phyloP scores from a whole-genome alignment of 2,888 invertebrate species.

The Latrodectus hesperus region DNA sequence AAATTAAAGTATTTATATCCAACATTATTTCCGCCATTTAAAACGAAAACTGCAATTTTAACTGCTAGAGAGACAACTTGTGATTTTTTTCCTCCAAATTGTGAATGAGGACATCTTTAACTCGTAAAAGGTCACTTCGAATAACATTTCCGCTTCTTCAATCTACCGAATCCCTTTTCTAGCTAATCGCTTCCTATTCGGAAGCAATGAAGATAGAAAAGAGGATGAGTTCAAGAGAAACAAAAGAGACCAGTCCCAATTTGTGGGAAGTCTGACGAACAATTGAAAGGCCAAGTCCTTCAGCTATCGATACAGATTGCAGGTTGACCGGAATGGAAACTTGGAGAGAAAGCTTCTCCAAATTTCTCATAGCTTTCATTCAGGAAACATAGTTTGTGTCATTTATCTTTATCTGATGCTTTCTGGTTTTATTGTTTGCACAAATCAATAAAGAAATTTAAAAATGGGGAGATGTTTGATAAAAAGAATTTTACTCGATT shows the following conservation, averaged over 20 bases:
- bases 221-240: constrained; percentile 7
- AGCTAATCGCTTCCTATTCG: constrained; percentile 32
- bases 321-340: constrained; percentile 14
- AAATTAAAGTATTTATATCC: too few relatives aligned
- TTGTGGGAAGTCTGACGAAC: constrained; percentile 30
- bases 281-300: constrained; percentile 38
- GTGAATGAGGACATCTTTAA: background rate
- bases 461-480: too few relatives aligned
- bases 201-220: constrained; percentile 16
- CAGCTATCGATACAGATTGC: constrained; percentile 4
- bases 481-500: too few relatives aligned
- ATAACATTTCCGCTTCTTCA: constrained; percentile 39
- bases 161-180: background rate
- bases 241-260: constrained; percentile 41
- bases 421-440: too few relatives aligned
- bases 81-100: constrained; percentile 21
- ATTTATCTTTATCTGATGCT: too few relatives aligned
- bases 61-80: constrained; percentile 9
- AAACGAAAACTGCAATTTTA: too few relatives aligned
- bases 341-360: too few relatives aligned
- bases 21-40: too few relatives aligned
- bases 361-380: too few relatives aligned
- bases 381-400: too few relatives aligned
- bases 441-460: too few relatives aligned
- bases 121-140: constrained; percentile 31